Percentiles rank a stretch among this genome's conserved stretches.
Evolutionary conservation across 2,113 vertebrate genomes (phyloP).

Genomic region (Helogale parvula): DNA sequence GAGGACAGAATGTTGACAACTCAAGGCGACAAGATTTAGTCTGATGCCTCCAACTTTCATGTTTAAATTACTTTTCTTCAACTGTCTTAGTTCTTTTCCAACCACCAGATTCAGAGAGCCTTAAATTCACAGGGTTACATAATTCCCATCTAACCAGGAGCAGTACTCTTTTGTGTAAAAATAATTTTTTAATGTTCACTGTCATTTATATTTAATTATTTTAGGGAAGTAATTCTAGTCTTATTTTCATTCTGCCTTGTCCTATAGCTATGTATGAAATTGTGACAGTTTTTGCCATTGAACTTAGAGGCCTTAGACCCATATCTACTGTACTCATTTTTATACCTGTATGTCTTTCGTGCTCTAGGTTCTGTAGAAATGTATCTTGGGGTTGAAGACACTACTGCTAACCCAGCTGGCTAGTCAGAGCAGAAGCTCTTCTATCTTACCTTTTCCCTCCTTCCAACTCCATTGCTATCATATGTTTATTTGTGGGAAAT

Average conservation of each 20-base stretch:
- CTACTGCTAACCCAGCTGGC: not conserved
- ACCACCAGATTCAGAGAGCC: not conserved
- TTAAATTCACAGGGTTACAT: not conserved
- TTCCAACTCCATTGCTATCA: not conserved
- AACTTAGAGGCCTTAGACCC: not conserved
- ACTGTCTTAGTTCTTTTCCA: slow-evolving; percentile 56
- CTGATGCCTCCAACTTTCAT: not conserved
- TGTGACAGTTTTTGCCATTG: not conserved
- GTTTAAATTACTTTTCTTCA: slow-evolving; percentile 49
- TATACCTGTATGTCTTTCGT: not conserved
- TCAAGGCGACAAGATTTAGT: not conserved
- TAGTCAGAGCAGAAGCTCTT: not conserved
- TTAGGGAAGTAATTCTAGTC: not conserved
- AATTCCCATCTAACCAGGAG: not conserved
- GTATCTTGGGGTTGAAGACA: not conserved
- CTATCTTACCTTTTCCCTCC: too few species aligned
- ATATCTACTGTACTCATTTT: not conserved
- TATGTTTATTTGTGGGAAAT: not conserved
- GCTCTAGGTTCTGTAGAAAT: not conserved
- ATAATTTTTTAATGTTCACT: not conserved
- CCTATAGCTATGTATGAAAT: not conserved
- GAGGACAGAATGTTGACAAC: not conserved
- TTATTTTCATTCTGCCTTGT: not conserved
- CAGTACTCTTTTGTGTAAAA: not conserved
- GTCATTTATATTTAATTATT: not conserved